Percentiles rank a stretch among this genome's conserved stretches.
Evolutionary conservation across 2,888 invertebrate genomes (phyloP).

Genomic region (Diadromus collaris): DNA sequence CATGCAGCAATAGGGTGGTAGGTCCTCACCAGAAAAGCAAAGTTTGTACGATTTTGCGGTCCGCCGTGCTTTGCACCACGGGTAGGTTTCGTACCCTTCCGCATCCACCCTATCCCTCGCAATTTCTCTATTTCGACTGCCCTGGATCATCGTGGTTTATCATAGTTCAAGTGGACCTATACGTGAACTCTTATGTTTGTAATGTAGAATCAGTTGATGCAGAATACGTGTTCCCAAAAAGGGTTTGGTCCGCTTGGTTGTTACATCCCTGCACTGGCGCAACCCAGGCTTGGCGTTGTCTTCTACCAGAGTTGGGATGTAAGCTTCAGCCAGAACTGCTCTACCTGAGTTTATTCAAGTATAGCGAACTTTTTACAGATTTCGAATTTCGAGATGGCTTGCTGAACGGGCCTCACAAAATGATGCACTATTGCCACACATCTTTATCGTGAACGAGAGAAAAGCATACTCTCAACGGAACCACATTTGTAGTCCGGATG

Average conservation of each 20-base stretch:
- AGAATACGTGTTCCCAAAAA: neutral
- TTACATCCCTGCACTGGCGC: neutral
- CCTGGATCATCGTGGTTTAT: neutral
- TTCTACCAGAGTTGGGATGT: neutral
- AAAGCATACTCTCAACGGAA: neutral
- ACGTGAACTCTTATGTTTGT: neutral
- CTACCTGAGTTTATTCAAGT: neutral
- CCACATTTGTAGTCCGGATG: neutral
- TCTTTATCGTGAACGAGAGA: neutral
- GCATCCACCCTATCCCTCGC: conserved; percentile 3
- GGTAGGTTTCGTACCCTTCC: conserved; percentile 1
- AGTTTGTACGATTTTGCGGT: conserved; percentile 35
- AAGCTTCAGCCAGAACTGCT: too few species aligned
- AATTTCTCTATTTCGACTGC: conserved; percentile 11
- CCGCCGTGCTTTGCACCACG: conserved; percentile 2
- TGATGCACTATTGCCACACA: neutral
- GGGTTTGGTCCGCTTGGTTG: neutral
- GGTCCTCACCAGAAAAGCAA: conserved; percentile 28
- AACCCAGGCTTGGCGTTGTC: neutral
- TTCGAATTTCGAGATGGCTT: neutral
- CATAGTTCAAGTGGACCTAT: neutral
- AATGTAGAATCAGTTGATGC: too few species aligned
- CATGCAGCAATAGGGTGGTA: neutral
- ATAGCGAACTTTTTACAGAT: neutral
- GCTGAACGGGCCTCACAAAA: neutral